These are phyloP conservation scores for Blomia tropicalis DNA, from an alignment of 2,888 invertebrate genomes.

Conservation along the genomic window DNA sequence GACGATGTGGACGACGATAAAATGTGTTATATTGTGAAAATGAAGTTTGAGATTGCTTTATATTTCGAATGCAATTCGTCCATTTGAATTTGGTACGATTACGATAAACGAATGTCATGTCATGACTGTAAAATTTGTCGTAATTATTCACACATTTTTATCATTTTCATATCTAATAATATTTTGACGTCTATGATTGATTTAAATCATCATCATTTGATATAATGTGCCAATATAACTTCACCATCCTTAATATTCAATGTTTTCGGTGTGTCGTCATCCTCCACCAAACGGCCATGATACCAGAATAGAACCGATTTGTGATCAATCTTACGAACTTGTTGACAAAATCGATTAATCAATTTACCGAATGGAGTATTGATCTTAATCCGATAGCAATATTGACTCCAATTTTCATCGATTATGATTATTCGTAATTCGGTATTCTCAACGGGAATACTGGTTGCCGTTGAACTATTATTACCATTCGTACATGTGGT, in stretches of 20 bases:
- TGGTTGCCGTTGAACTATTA: neutral
- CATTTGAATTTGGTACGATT: neutral
- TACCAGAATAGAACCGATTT: slow-evolving; percentile 13
- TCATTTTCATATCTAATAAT: too few relatives aligned
- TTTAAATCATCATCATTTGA: neutral
- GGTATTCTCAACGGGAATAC: neutral
- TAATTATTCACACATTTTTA: too few relatives aligned
- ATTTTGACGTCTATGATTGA: too few relatives aligned
- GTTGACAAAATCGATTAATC: slow-evolving; percentile 13
- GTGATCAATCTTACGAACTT: slow-evolving; percentile 1
- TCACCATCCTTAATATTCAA: slow-evolving; percentile 11
- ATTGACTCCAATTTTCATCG: slow-evolving; percentile 16
- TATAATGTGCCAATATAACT: slow-evolving; percentile 12
- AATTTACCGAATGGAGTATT: slow-evolving; percentile 16
- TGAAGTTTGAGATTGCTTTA: too few relatives aligned
- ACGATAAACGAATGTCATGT: neutral
- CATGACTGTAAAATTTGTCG: too few relatives aligned
- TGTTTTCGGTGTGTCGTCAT: slow-evolving; percentile 6
- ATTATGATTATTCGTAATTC: slow-evolving; percentile 19
- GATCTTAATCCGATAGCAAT: slow-evolving; percentile 14
- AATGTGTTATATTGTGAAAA: neutral
- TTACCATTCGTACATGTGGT: neutral
- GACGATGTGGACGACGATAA: neutral
- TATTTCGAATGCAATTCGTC: too few relatives aligned
- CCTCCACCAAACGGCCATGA: slow-evolving; percentile 7